These are phyloP conservation scores for Ophion ventricosus DNA, from an alignment of 2,888 invertebrate species.

Conservation along the genomic window DNA sequence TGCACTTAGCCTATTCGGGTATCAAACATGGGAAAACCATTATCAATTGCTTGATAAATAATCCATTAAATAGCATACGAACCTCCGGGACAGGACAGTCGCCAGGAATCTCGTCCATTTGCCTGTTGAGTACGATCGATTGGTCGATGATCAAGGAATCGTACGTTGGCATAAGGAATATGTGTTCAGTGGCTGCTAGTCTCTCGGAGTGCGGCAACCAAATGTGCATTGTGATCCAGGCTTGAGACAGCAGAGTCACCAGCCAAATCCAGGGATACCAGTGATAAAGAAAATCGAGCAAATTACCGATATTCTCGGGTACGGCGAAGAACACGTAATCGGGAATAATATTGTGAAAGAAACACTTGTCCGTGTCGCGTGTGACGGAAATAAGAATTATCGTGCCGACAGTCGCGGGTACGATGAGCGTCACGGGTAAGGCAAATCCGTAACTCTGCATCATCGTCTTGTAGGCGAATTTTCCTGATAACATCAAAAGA, in stretches of 20 bases:
- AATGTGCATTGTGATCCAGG: slow-evolving; percentile 93
- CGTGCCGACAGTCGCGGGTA: slow-evolving; percentile 89
- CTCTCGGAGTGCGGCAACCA: slow-evolving; percentile 94
- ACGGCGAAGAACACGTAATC: slow-evolving; percentile 85
- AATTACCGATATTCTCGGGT: slow-evolving; percentile 79
- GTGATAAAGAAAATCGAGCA: slow-evolving; percentile 85
- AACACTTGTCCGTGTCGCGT: slow-evolving; percentile 88
- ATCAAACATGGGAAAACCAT: no score
- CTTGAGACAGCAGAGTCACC: slow-evolving; percentile 92
- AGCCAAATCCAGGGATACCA: slow-evolving; percentile 92
- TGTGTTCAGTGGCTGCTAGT: slow-evolving; percentile 92
- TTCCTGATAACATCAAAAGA: slow-evolving; percentile 82
- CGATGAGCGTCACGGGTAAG: slow-evolving; percentile 90
- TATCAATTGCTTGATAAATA: no score
- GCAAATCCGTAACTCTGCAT: slow-evolving; percentile 95
- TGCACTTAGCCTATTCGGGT: no score
- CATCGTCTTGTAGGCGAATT: slow-evolving; percentile 94
- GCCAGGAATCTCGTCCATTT: slow-evolving; percentile 86
- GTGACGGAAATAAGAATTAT: slow-evolving; percentile 88
- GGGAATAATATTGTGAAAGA: slow-evolving; percentile 85
- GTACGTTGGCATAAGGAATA: slow-evolving; percentile 94
- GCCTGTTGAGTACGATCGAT: slow-evolving; percentile 91
- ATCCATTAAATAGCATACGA: not conserved
- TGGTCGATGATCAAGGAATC: slow-evolving; percentile 93
- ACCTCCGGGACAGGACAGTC: slow-evolving; percentile 40